Evolutionary conservation across 2,888 invertebrate species (phyloP).

Genomic region (Polia nebulosa): DNA sequence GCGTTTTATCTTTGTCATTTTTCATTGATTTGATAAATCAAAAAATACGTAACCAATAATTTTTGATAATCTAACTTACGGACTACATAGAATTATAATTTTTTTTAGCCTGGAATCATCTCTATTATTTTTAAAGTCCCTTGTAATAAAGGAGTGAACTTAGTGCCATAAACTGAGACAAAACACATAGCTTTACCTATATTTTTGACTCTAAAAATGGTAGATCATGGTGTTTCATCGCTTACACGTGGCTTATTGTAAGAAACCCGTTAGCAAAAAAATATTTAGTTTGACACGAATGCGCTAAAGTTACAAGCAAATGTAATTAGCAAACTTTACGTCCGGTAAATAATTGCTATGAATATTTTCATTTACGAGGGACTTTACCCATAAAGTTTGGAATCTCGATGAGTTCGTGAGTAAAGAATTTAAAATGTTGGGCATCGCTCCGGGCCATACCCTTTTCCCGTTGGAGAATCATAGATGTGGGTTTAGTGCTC

Average conservation of each 20-base stretch:
- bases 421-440: not conserved
- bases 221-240: not conserved
- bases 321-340: slow-evolving; percentile 29
- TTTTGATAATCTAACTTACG: too few relatives aligned
- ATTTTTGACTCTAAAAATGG: not conserved
- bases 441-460: slow-evolving; percentile 11
- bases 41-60: too few relatives aligned
- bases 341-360: slow-evolving; percentile 37
- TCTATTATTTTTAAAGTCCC: too few relatives aligned
- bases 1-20: too few relatives aligned
- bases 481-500: not conserved
- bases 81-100: too few relatives aligned
- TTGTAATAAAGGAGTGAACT: too few relatives aligned
- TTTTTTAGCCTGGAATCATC: too few relatives aligned
- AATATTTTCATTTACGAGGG: slow-evolving; percentile 38
- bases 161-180: too few relatives aligned
- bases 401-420: not conserved
- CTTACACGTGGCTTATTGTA: not conserved
- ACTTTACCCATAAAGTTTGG: slow-evolving; percentile 22
- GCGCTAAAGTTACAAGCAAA: slow-evolving; percentile 21
- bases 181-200: too few relatives aligned
- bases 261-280: not conserved
- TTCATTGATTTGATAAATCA: too few relatives aligned
- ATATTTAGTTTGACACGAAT: not conserved
- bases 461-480: not conserved